Percentiles rank a stretch among this genome's conserved stretches.
These are phyloP conservation scores for Omphaloscelis lunosa DNA, from an alignment of 2,888 invertebrate species.

Conservation along the genomic window DNA sequence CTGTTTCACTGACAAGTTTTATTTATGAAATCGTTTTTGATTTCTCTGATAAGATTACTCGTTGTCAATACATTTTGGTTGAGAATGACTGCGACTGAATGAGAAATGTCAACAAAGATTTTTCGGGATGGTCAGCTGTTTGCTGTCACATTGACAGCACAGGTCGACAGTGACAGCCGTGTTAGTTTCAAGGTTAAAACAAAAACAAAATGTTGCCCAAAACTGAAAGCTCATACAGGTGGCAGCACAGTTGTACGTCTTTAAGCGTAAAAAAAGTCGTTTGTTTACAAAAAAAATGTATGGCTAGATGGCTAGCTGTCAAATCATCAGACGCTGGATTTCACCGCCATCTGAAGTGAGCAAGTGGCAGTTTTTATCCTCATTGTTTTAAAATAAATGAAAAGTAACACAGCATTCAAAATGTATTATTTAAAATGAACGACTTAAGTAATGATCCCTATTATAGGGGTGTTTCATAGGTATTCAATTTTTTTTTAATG, in stretches of 20 bases:
- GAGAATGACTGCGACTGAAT: slow-evolving; percentile 62
- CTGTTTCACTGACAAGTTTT: slow-evolving; percentile 59
- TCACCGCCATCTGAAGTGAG: too few species aligned
- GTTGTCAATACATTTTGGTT: slow-evolving; percentile 78
- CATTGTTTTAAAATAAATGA: not conserved
- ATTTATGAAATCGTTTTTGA: slow-evolving; percentile 62
- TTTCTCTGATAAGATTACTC: slow-evolving; percentile 61
- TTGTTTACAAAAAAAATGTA: too few species aligned
- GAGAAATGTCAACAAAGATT: slow-evolving; percentile 67
- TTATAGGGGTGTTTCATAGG: not conserved
- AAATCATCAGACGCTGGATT: too few species aligned
- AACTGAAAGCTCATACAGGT: too few species aligned
- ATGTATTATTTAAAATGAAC: not conserved
- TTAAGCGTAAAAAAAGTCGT: too few species aligned
- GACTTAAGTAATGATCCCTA: not conserved
- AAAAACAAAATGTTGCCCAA: not conserved
- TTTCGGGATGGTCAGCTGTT: slow-evolving; percentile 71
- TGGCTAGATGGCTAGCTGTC: too few species aligned
- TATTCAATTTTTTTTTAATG: not conserved
- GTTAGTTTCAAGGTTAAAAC: not conserved
- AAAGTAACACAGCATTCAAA: not conserved
- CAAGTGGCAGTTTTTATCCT: too few species aligned
- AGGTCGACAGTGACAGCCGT: slow-evolving; percentile 19
- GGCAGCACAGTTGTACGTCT: too few species aligned
- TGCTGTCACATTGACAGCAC: slow-evolving; percentile 47